Evolutionary conservation across 92 coral and sea anemone genomes (phyloP), one percentile per base, ranked within the genome.

Genomic region (Phenganax stokvisi): DNA sequence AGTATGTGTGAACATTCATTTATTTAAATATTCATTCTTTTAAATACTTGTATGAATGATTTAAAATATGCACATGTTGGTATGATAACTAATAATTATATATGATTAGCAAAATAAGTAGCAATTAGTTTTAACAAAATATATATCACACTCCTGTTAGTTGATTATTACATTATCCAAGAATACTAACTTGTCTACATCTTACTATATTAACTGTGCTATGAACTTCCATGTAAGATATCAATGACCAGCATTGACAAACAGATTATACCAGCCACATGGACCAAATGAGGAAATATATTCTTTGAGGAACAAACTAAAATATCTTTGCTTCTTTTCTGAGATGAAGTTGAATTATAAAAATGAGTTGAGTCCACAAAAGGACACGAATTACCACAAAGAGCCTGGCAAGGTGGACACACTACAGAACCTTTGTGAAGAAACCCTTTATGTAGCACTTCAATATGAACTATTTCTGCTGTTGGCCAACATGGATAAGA

Each of bases 391-490:
- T 81, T 44, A 7, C 81, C 78, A 68, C 99, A 96, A 10, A 96
- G 76, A 12, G 87, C 92, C 60, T 86, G 63, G 68, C 99, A 96
- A 3, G 91, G 58, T 9, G 97, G 99, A 37, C 99, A 96, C 16
- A 92, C 56, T 16, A 96, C 57, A 3, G 84, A 83, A 6, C 99
- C 99, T 65, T 80, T 57, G 80, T 87, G 89, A 27, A 86, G 47
- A 83, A 84, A 86, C n/a, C 66, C 89, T 7, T 76, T 27, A 20
- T 85, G 77, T 71, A 92, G 87, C 8, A 96, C 57, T 57, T 79
- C 76, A 31, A 96, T 65, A 71, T 76, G 53, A 6, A 96, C 29
- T 10, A 77, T 79, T 69, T 92, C 92, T 6, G 97, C 99, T 56
- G 87, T 15, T 55, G 89, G 81, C 58, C 81, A 92, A 81, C 99